Evolutionary conservation across 2,888 invertebrate species (phyloP), one percentile per base, ranked within the genome.

Genomic region (Tenthredo amoena): DNA sequence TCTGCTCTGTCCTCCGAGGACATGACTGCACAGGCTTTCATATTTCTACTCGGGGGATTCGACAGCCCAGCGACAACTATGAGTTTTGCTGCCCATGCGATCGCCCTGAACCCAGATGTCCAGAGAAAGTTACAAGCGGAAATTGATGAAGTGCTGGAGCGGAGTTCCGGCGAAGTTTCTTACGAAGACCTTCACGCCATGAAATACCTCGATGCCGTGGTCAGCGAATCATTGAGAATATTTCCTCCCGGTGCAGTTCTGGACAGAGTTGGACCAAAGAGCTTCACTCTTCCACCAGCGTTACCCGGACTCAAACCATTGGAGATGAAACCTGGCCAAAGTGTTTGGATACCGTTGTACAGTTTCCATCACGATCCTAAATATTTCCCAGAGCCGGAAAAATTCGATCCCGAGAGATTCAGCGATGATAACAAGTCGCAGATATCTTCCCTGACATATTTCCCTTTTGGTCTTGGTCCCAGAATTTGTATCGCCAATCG

Each of bases 131-230:
- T 89, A 15, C 88, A 88, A 62, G 74, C 86, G 34, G 88, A 89
- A 82, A 88, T 89, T 68, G 89, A 89, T 77, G 77, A 86, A 34
- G 84, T 87, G 9, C 68, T 85, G 18, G 88, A 92, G 15, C 85
- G 86, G 12, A 91, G 90, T 31, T 88, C 91, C 1, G 94, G 92
- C 5, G 89, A 92, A 18, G 86, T 93, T 4, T 93, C 93, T 0
- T 95, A 95, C 87, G 94, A 94, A 3, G 92, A 91, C 1, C 89
- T 94, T 2, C 92, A 93, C 10, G 94, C 93, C 37, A 94, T 95
- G 92, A 93, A 94, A 71, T 95, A 95, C 87, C 88, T 96, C 89
- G 95, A 95, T 81, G 95, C 95, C 93, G 94, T 95, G 0, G 89
- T 95, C 1, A 87, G 89, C 86, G 93, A 93, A 84, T 85, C 90